phyloP scores from a whole-genome alignment of 2,113 vertebrate species.

The Tragelaphus buxtoni region DNA sequence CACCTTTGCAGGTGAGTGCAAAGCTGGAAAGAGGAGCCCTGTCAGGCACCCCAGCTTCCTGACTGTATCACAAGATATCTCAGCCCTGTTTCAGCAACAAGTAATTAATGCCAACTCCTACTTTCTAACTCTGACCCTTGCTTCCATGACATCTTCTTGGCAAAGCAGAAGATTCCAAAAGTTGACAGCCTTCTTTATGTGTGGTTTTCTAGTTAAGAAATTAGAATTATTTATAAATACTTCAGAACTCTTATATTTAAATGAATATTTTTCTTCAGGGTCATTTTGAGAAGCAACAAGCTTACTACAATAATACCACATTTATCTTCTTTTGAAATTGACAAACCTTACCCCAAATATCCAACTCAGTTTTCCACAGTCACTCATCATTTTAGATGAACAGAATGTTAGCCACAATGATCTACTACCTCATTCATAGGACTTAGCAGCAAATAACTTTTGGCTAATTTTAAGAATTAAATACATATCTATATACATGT shows the following conservation, averaged over 20 bases:
- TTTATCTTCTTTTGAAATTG: background rate
- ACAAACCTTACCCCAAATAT: background rate
- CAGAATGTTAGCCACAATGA: background rate
- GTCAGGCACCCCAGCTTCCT: background rate
- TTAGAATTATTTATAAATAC: background rate
- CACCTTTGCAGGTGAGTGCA: background rate
- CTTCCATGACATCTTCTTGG: background rate
- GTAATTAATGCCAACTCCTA: background rate
- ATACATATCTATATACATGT: background rate
- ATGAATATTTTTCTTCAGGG: background rate
- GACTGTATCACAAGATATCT: background rate
- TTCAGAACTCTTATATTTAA: background rate
- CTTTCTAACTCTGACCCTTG: background rate
- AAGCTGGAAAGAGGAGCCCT: background rate
- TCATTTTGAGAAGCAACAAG: background rate
- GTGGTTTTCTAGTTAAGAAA: background rate
- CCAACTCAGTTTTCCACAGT: background rate
- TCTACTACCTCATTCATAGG: background rate
- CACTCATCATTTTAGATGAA: background rate
- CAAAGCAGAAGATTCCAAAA: background rate
- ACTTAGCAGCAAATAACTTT: background rate
- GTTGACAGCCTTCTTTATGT: background rate
- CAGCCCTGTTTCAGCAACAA: background rate
- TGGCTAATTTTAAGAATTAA: slow-evolving; percentile 28
- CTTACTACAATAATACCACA: background rate